phyloP scores from a whole-genome alignment of 2,797 vertebrate genomes.

The Tenualosa thibaudeaui region DNA sequence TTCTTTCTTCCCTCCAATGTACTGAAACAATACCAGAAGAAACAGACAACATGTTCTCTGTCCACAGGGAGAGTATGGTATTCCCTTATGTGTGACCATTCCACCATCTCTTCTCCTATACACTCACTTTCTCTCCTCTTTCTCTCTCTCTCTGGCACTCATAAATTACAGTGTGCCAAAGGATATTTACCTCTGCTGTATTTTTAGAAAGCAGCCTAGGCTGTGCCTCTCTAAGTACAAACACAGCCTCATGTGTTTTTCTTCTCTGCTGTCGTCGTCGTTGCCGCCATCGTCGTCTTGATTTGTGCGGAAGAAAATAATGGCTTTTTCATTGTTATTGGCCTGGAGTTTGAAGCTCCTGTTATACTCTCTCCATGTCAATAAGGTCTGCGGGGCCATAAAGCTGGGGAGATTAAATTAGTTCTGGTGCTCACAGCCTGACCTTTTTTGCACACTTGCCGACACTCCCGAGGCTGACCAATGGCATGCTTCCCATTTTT shows the following conservation, averaged over 20 bases:
- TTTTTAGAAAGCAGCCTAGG: conserved; percentile 47
- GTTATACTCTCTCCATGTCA: conserved; percentile 55
- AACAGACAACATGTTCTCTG: not conserved
- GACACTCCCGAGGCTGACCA: not conserved
- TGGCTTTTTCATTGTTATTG: conserved; percentile 51
- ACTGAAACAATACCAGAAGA: not conserved
- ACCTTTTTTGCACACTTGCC: conserved; percentile 13
- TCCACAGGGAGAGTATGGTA: not conserved
- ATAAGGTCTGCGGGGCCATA: conserved; percentile 59
- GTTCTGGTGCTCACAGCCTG: conserved; percentile 62
- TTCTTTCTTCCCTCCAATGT: not conserved
- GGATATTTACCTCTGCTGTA: conserved; percentile 39
- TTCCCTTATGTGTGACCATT: not conserved
- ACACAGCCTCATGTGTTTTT: not conserved
- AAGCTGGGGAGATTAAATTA: conserved; percentile 64
- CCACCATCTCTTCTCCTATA: not conserved
- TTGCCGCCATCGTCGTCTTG: not conserved
- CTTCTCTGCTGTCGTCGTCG: not conserved
- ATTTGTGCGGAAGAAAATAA: conserved; percentile 46
- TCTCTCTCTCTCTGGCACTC: not conserved
- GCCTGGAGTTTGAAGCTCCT: conserved; percentile 40
- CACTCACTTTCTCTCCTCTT: not conserved
- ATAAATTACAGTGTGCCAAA: conserved; percentile 44
- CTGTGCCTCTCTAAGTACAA: conserved; percentile 15
- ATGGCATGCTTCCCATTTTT: not conserved